Evolutionary conservation across 2,888 invertebrate species (phyloP).

Genomic region (Callyntrura guangdongensis): DNA sequence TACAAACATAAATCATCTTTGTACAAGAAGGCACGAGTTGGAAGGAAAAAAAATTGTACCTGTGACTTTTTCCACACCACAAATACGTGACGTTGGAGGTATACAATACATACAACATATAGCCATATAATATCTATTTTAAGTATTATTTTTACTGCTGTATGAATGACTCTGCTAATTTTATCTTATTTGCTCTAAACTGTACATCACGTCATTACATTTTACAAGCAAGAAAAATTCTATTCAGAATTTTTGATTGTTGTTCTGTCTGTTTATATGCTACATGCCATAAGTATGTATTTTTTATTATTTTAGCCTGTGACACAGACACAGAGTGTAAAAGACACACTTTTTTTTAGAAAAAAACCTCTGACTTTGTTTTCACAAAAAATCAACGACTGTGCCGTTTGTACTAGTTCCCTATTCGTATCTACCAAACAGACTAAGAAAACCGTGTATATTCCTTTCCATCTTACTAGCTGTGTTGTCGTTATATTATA

Average conservation of each 20-base stretch:
- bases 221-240: conserved; percentile 30
- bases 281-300: not conserved
- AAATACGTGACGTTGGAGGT: conserved; percentile 15
- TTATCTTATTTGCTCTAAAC: conserved; percentile 59
- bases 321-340: not conserved
- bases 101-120: not conserved
- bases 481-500: not conserved
- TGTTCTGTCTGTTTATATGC: not conserved
- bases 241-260: conserved; percentile 25
- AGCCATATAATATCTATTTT: not conserved
- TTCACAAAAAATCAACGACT: conserved; percentile 25
- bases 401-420: not conserved
- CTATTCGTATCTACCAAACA: not conserved
- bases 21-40: conserved; percentile 55
- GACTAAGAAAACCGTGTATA: not conserved
- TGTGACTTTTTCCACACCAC: conserved; percentile 6
- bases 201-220: conserved; percentile 47
- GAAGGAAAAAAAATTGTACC: not conserved
- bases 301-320: conserved; percentile 3
- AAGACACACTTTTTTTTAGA: conserved; percentile 38
- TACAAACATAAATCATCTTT: conserved; percentile 25
- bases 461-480: conserved; percentile 3
- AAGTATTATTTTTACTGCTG: conserved; percentile 52
- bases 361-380: conserved; percentile 42
- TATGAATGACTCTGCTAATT: conserved; percentile 74